A percentile compares a stretch with the other conserved stretches of the same genome.
Evolutionary conservation across 2,797 vertebrate species (phyloP).

Genomic region (Manis javanica): DNA sequence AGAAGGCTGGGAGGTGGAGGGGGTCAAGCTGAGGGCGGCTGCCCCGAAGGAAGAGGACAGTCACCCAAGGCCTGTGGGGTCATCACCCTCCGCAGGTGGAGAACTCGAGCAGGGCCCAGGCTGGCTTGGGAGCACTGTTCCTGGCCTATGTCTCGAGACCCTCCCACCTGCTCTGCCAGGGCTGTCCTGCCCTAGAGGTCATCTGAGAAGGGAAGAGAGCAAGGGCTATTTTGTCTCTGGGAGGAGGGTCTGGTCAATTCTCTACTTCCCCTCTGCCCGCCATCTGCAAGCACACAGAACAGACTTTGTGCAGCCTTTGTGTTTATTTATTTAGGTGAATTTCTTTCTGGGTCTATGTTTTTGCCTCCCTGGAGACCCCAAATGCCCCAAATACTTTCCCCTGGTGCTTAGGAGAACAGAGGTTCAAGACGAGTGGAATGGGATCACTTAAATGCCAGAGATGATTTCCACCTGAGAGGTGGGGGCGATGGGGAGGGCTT

Average conservation of each 20-base stretch:
- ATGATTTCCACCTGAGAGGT: neutral
- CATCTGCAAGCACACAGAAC: neutral
- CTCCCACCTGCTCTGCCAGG: neutral
- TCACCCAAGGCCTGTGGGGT: neutral
- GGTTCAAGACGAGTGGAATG: neutral
- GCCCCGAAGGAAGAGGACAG: neutral
- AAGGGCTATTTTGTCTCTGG: neutral
- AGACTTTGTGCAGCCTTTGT: neutral
- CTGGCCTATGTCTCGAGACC: neutral
- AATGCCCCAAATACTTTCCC: too few relatives aligned
- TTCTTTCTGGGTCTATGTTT: neutral
- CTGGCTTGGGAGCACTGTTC: neutral
- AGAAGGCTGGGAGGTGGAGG: neutral
- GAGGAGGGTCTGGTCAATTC: neutral
- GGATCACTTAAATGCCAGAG: neutral
- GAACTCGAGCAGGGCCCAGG: neutral
- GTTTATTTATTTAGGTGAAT: neutral
- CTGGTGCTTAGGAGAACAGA: neutral
- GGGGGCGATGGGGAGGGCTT: neutral
- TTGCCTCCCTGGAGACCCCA: neutral
- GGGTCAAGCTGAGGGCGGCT: neutral
- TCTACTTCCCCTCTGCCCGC: neutral
- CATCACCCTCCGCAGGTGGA: neutral
- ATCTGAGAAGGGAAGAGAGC: neutral
- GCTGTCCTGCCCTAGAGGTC: neutral